A percentile compares a stretch with the other conserved stretches of the same genome.
Evolutionary conservation across 2,113 vertebrate species (phyloP).

Genomic region (Solea solea): DNA sequence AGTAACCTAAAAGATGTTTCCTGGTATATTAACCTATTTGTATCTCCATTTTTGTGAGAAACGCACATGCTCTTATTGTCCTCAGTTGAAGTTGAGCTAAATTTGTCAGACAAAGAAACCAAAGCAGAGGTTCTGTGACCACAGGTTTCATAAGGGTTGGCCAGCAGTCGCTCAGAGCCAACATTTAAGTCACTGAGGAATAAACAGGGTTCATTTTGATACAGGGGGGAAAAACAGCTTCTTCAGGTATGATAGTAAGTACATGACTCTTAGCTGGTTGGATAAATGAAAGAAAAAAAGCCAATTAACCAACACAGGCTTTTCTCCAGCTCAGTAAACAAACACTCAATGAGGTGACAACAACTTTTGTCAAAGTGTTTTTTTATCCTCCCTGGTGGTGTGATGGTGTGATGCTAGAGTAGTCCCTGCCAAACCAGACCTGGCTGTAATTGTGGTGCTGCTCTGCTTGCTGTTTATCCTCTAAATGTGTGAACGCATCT

Average conservation of each 20-base stretch:
- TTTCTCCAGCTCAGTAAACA: neutral
- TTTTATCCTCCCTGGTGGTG: neutral
- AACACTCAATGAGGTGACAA: slow-evolving; percentile 7
- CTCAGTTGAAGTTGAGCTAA: slow-evolving; percentile 1
- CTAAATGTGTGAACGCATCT: slow-evolving; percentile 13
- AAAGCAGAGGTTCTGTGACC: slow-evolving; percentile 32
- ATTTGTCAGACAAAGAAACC: slow-evolving; percentile 18
- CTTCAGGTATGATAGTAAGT: neutral
- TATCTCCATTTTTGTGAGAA: neutral
- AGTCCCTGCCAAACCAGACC: slow-evolving; percentile 51
- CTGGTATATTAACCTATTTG: neutral
- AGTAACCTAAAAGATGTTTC: neutral
- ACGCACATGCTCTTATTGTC: slow-evolving; percentile 6
- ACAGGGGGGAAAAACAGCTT: neutral
- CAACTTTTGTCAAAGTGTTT: slow-evolving; percentile 4
- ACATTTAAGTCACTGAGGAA: neutral
- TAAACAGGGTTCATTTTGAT: neutral
- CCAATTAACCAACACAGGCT: too few relatives aligned
- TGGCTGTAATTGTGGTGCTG: slow-evolving; percentile 55
- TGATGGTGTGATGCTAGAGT: slow-evolving; percentile 31
- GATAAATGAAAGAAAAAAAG: neutral
- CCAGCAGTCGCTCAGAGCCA: slow-evolving; percentile 9
- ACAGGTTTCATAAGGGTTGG: slow-evolving; percentile 40
- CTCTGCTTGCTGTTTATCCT: slow-evolving; percentile 11
- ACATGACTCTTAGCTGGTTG: neutral